Percentiles rank a stretch among this genome's conserved stretches.
phyloP scores from a whole-genome alignment of 64 coral and sea anemone genomes.

The Catalaphyllia jardinei region DNA sequence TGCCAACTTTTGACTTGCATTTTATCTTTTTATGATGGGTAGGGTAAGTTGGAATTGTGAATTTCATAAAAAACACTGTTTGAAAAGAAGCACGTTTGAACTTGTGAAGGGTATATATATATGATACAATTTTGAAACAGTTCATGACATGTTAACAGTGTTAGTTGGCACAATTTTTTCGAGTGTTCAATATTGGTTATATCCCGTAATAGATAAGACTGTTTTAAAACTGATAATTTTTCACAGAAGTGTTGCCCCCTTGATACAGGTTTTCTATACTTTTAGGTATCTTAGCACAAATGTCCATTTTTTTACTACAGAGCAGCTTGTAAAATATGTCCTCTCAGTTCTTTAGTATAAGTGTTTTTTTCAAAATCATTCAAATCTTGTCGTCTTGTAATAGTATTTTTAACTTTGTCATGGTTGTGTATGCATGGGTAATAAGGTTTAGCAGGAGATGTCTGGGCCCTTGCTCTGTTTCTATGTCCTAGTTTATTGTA shows the following conservation, averaged over 20 bases:
- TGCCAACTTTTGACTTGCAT: neutral
- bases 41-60: slow-evolving; percentile 8
- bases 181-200: neutral
- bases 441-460: neutral
- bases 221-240: too few relatives aligned
- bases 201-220: too few relatives aligned
- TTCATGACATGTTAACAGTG: neutral
- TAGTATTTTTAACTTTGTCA: neutral
- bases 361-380: slow-evolving; percentile 2
- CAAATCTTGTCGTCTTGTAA: slow-evolving; percentile 28
- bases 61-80: neutral
- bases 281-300: slow-evolving; percentile 18
- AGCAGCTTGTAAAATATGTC: neutral
- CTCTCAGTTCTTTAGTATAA: slow-evolving; percentile 13
- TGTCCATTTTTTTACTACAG: neutral
- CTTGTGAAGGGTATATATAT: neutral
- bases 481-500: too few relatives aligned
- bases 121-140: slow-evolving; percentile 37
- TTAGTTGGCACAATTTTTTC: neutral
- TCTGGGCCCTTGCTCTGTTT: neutral
- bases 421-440: neutral
- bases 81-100: neutral
- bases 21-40: neutral
- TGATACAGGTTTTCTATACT: neutral
- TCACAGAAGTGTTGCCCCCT: neutral